Conservation (phyloP, 2,113 vertebrate genomes). For the Mixornis gularis region DNA sequence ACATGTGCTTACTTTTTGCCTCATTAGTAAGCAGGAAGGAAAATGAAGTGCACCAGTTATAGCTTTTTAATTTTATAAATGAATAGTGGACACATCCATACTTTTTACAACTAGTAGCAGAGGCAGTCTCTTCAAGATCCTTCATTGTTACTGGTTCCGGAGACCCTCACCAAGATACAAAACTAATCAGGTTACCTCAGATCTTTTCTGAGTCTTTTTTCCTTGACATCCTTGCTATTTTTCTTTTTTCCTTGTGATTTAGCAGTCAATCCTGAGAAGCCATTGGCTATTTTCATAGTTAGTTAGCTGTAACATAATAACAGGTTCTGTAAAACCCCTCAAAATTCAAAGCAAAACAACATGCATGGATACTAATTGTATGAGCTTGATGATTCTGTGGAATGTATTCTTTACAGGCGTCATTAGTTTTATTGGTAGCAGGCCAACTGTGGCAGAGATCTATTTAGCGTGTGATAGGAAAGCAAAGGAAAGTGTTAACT, state of each 20-base stretch:
- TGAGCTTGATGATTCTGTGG: background rate
- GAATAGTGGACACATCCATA: background rate
- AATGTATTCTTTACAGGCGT: constrained; percentile 9
- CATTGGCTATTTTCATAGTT: background rate
- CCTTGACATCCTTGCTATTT: background rate
- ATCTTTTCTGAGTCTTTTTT: background rate
- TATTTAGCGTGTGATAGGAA: constrained; percentile 41
- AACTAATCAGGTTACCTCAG: background rate
- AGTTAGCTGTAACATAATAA: background rate
- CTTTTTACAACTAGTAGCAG: background rate
- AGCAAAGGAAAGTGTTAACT: constrained; percentile 63
- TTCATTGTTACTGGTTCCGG: background rate
- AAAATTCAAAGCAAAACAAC: constrained; percentile 11
- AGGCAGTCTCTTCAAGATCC: background rate
- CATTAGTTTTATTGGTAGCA: constrained; percentile 33
- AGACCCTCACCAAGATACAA: background rate
- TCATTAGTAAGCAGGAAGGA: background rate
- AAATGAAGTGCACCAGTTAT: background rate
- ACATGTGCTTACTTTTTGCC: background rate
- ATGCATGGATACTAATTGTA: background rate
- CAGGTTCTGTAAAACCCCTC: background rate
- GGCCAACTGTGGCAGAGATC: constrained; percentile 26
- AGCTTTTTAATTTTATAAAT: background rate
- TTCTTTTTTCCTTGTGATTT: background rate
- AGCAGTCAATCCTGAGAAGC: background rate